Evolutionary conservation across 2,797 vertebrate species (phyloP), one percentile per base, ranked within the genome.

Genomic region (Lycodopsis pacificus): DNA sequence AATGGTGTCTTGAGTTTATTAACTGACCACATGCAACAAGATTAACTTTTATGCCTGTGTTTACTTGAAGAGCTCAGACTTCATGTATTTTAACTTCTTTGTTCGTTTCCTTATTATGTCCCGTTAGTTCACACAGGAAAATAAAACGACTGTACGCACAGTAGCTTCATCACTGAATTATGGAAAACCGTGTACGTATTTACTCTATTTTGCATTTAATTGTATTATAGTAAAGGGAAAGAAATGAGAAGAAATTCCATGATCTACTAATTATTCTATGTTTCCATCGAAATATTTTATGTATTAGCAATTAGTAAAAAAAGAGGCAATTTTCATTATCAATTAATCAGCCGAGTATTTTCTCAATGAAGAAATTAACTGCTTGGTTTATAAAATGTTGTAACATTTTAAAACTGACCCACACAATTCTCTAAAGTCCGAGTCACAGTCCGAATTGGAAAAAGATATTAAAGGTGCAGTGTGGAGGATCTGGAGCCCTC

Each of bases 11-110:
- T 38, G 7, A 12, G 17, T 74, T 67, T 74, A 67, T 65, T 64
- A 56, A 44, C 49, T n/a, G 14, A 77, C 56, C 57, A 44, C 70
- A 86, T 58, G 22, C 59, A 76, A 64, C 44, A 22, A 56, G 13
- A 27, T 10, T 20, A 44, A 71, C 10, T 56, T 38, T 38, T 27
- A 19, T 36, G 40, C 12, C 11, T 34, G 49, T 34, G 44, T 58
- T 32, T 13, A 15, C 62, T 71, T 6, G 4, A 48, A 36, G 15
- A 25, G 30, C 30, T 73, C 59, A 58, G 56, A 15, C 46, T 63
- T 67, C 17, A 32, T 51, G 44, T 53, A n/a, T 42, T 63, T 62
- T 32, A 40, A 4, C 49, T 42, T 30, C 12, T 62, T 42, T 34
- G 38, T 67, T 20, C 10, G 17, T 65, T 12, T 11, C 14, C 54